Conservation (phyloP, 2,113 vertebrate genomes). For the Fulica atra region DNA sequence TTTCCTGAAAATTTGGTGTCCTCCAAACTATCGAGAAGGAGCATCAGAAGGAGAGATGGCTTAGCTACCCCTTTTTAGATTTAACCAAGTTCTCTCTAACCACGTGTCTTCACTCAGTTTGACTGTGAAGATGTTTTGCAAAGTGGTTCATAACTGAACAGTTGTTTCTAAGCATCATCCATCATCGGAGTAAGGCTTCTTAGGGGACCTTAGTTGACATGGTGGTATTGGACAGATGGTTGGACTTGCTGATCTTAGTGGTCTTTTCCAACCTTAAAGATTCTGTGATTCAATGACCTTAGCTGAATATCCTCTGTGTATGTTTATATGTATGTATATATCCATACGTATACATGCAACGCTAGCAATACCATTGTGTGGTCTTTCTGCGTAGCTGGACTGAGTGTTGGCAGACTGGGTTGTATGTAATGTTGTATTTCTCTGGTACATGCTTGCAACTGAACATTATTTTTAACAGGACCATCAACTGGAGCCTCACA, state of each 20-base stretch:
- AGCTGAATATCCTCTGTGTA: not conserved
- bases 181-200: not conserved
- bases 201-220: not conserved
- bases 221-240: too few relatives aligned
- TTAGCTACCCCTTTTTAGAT: not conserved
- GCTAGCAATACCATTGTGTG: not conserved
- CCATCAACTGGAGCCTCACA: not conserved
- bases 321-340: not conserved
- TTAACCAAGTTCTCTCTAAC: not conserved
- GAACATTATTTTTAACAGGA: not conserved
- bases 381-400: not conserved
- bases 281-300: not conserved
- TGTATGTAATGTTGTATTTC: not conserved
- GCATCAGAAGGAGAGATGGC: not conserved
- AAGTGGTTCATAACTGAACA: not conserved
- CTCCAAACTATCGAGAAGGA: not conserved
- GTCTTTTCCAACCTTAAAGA: too few relatives aligned
- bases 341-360: not conserved
- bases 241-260: too few relatives aligned
- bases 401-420: not conserved
- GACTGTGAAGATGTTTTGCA: not conserved
- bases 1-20: not conserved
- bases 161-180: not conserved
- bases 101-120: not conserved
- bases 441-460: not conserved